Evolutionary conservation across 2,888 invertebrate genomes (phyloP), one percentile per base, ranked within the genome.

Genomic region (Apodemia hepburni): DNA sequence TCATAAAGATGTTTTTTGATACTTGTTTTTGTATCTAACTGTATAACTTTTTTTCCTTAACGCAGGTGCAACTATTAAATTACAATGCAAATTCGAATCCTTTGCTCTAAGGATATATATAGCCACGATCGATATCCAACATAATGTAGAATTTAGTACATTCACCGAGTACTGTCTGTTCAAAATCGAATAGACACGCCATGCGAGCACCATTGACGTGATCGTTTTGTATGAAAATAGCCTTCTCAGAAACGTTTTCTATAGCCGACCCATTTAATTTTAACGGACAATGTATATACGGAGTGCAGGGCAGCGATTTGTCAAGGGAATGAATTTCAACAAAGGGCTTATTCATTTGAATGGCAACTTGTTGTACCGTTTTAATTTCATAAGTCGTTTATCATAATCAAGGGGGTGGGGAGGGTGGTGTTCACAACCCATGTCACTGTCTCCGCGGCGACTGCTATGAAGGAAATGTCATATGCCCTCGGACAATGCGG

Each of bases 301-400:
- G 81, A 82, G 84, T 85, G 82, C 82, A 84, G 81, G 80, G 76
- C 75, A 77, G 80, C 83, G 87, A 91, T 91, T 91, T 90, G 90
- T 91, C 91, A 91, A 84, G 81, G 84, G 83, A 87, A 88, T 85
- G 87, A 84, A 89, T 88, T 84, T 80, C 79, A 82, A 91, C 91
- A 90, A 90, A 85, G 84, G 83, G 79, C 79, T 79, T 81, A 85
- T 85, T 85, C 87, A 84, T 87, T 90, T 88, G 84, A 90, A 89
- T 87, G 81, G 87, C 83, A 84, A 88, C 86, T 89, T 88, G 88
- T 87, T 87, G 88, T 87, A 82, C 85, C 87, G 89, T 90, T 91
- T 91, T 91, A 91, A 91, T 91, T 90, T 90, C 85, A 89, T 90
- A 88, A 89, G 90, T 91, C 90, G 84, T 91, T 90, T 87, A 88